phyloP scores from a whole-genome alignment of 1,140 invertebrate species.

The Watersipora subatra region DNA sequence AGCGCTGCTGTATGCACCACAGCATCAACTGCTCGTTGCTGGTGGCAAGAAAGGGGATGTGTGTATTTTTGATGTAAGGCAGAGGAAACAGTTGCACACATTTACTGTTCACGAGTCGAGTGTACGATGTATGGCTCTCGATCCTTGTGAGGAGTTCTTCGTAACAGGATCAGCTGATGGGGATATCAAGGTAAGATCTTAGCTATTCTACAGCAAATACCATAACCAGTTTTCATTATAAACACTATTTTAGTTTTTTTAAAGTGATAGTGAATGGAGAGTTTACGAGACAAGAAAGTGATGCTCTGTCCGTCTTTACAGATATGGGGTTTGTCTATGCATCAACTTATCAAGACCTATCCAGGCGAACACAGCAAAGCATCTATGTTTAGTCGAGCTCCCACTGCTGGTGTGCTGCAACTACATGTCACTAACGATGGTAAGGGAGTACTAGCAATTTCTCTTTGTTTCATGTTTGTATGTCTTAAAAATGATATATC shows the following conservation, averaged over 20 bases:
- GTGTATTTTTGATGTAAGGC: constrained; percentile 82
- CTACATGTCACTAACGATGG: constrained; percentile 70
- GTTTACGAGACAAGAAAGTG: too few relatives aligned
- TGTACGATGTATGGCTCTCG: constrained; percentile 83
- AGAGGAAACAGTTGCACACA: constrained; percentile 69
- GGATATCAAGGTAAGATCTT: constrained; percentile 86
- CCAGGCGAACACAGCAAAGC: constrained; percentile 65
- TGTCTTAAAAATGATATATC: too few relatives aligned
- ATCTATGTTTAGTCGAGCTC: constrained; percentile 76
- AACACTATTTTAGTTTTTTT: too few relatives aligned
- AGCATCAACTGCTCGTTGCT: constrained; percentile 72
- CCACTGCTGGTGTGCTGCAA: constrained; percentile 89
- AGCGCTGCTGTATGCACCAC: constrained; percentile 77
- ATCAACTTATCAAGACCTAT: constrained; percentile 71
- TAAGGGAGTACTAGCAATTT: too few relatives aligned
- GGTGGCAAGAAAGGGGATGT: constrained; percentile 91
- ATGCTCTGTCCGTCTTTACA: constrained; percentile 40
- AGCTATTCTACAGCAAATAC: too few relatives aligned
- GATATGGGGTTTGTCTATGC: constrained; percentile 81
- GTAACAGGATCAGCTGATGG: constrained; percentile 95
- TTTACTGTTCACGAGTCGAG: constrained; percentile 82
- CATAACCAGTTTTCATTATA: too few relatives aligned
- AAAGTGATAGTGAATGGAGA: too few relatives aligned
- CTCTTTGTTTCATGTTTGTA: too few relatives aligned
- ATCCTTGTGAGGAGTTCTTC: constrained; percentile 89